Conservation (phyloP, 2,888 invertebrate species). For the Odontomyia ornata region DNA sequence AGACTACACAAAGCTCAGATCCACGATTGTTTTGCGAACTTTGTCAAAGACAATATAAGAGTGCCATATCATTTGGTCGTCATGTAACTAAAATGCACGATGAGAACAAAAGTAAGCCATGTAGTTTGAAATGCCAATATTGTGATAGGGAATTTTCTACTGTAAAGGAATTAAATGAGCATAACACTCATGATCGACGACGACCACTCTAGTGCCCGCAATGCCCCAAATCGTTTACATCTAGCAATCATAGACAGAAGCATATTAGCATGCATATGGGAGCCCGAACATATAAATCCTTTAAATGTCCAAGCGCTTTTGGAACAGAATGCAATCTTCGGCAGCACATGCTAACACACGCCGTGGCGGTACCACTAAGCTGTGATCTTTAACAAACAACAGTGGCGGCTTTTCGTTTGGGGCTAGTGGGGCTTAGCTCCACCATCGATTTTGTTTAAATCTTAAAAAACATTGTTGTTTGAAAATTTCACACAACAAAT, state of each 20-base stretch:
- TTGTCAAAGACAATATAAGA: constrained; percentile 30
- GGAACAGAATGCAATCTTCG: constrained; percentile 21
- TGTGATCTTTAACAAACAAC: no score
- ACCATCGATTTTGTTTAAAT: no score
- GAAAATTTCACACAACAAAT: no score
- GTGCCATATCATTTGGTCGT: background rate
- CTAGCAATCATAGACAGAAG: constrained; percentile 29
- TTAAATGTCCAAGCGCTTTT: constrained; percentile 10
- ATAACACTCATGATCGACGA: constrained; percentile 7
- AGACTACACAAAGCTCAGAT: background rate
- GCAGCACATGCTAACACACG: constrained; percentile 35
- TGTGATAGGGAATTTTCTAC: constrained; percentile 15
- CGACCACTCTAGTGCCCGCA: constrained; percentile 42
- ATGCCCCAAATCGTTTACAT: constrained; percentile 46
- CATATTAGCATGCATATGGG: constrained; percentile 38
- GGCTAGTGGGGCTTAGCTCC: no score
- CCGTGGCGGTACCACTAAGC: constrained; percentile 50
- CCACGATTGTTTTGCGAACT: background rate
- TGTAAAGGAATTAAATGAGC: background rate
- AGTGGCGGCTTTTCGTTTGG: no score
- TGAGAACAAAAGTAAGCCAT: background rate
- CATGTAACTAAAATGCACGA: constrained; percentile 12
- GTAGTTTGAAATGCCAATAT: background rate
- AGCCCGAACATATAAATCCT: constrained; percentile 13
- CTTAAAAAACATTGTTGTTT: no score